Base-by-base conservation (phyloP, 2,888 invertebrate species). In the Drosophila eohydei region DNA sequence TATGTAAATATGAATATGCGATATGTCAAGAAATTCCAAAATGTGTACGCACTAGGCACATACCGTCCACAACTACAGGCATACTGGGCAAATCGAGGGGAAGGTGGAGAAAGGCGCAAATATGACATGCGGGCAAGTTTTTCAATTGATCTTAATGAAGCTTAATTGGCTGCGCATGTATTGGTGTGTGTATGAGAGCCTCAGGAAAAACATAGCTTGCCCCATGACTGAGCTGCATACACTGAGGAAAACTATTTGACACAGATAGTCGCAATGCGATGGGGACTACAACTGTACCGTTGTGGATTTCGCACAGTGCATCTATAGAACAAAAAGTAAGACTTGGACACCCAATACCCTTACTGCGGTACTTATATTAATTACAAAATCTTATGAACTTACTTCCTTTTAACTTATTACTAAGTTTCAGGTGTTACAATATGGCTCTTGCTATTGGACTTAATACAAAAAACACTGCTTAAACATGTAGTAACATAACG, bases 121-220 rank as follows among this genome's bases (percentile, higher is more conserved):
- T 61, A 56, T 84, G 85, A 81, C 91, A 92, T 92, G 92, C 91
- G 92, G 92, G 92, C 88, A 83, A 80, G 81, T 84, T 90, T 78
- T 80, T 92, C 91, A 92, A 92, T 92, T 92, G 91, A 91, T 91
- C 89, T 92, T 92, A 92, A 92, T 88, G 88, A 92, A 90, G 90
- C 91, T 92, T 92, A 92, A 92, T 92, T 92, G 92, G 69, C 65
- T 88, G 85, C 74, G 62, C 50, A 54, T 85, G 92, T 92, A 77
- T 90, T 83, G 70, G 80, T 86, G 66, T 64, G 58, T 80, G 40
- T 50, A 50, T 80, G 87, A 69, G 70, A 64, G 58, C 58, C 40
- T 71, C 50, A 60, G 50, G 56, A 51, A 63, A 56, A 58, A 60
- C 40, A 75, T 51, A 64, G 44, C n/a, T 43, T 55, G 61, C 64